These are phyloP conservation scores for Nemopilema nomurai DNA, from an alignment of 30 jellyfish, hydroid and myxozoan genomes.

Conservation along the genomic window DNA sequence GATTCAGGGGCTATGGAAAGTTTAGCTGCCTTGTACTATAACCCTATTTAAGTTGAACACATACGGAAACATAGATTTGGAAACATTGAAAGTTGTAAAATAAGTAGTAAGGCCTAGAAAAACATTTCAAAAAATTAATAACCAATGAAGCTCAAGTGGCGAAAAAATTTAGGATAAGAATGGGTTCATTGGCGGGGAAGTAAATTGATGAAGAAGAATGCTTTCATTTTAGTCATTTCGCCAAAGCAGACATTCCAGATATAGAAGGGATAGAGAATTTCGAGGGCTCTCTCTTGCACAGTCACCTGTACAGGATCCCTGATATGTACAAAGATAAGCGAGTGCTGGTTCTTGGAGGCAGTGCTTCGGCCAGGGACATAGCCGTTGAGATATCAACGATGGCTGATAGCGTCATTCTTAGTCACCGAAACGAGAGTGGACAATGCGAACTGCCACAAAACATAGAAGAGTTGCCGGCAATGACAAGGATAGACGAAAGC, in stretches of 20 bases:
- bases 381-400: slow-evolving; percentile 60
- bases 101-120: neutral
- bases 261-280: slow-evolving; percentile 56
- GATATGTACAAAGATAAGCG: slow-evolving; percentile 37
- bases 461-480: slow-evolving; percentile 47
- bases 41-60: no score
- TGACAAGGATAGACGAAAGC: slow-evolving; percentile 17
- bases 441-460: slow-evolving; percentile 54
- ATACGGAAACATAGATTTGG: neutral
- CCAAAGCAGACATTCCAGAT: slow-evolving; percentile 64
- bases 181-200: slow-evolving; percentile 3
- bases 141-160: neutral
- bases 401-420: slow-evolving; percentile 47
- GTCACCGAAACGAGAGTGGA: slow-evolving; percentile 68
- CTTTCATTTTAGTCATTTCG: slow-evolving; percentile 66
- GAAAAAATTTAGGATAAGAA: neutral
- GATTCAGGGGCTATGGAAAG: no score
- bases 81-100: neutral
- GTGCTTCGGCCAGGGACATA: slow-evolving; percentile 87
- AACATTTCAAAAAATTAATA: no score
- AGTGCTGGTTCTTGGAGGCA: slow-evolving; percentile 75
- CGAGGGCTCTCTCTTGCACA: slow-evolving; percentile 78
- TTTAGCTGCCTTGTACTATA: no score
- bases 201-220: neutral
- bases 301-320: slow-evolving; percentile 75